phyloP scores from a whole-genome alignment of 2,888 invertebrate species.

The Parascotia fuliginaria region DNA sequence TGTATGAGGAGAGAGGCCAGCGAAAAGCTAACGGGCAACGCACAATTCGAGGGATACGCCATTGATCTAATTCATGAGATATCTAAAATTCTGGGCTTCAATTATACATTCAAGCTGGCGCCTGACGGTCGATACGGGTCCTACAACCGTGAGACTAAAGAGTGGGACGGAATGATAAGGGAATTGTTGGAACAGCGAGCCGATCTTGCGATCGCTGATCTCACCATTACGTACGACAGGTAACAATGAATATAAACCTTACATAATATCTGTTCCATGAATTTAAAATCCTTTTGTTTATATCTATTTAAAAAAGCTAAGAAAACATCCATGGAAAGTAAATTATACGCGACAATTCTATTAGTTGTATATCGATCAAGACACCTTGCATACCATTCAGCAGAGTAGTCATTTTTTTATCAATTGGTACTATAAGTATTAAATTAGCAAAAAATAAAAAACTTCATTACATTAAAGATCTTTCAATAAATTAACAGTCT shows the following conservation, averaged over 20 bases:
- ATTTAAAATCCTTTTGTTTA: slow-evolving; percentile 5
- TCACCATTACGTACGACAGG: slow-evolving; percentile 98
- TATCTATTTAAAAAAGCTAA: slow-evolving; percentile 9
- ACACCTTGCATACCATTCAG: too few relatives aligned
- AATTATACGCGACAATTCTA: slow-evolving; percentile 5
- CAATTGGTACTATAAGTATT: too few relatives aligned
- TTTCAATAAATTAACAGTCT: slow-evolving; percentile 18
- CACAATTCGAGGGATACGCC: slow-evolving; percentile 97
- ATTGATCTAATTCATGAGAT: slow-evolving; percentile 97
- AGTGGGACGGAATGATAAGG: slow-evolving; percentile 97
- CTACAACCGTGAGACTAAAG: slow-evolving; percentile 92
- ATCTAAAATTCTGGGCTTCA: slow-evolving; percentile 93
- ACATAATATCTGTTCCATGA: not conserved
- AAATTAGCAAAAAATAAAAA: too few relatives aligned
- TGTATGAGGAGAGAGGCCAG: slow-evolving; percentile 96
- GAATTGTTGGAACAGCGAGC: slow-evolving; percentile 95
- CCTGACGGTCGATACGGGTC: slow-evolving; percentile 95
- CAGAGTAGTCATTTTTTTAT: too few relatives aligned
- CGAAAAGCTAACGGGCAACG: slow-evolving; percentile 93
- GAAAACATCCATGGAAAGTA: slow-evolving; percentile 9
- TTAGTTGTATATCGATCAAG: slow-evolving; percentile 31
- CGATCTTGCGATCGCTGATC: slow-evolving; percentile 97
- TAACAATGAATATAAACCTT: slow-evolving; percentile 75
- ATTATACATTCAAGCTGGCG: slow-evolving; percentile 94
- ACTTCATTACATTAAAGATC: slow-evolving; percentile 15